Conservation (phyloP, 2,113 vertebrate species). For the Asarcornis scutulata region DNA sequence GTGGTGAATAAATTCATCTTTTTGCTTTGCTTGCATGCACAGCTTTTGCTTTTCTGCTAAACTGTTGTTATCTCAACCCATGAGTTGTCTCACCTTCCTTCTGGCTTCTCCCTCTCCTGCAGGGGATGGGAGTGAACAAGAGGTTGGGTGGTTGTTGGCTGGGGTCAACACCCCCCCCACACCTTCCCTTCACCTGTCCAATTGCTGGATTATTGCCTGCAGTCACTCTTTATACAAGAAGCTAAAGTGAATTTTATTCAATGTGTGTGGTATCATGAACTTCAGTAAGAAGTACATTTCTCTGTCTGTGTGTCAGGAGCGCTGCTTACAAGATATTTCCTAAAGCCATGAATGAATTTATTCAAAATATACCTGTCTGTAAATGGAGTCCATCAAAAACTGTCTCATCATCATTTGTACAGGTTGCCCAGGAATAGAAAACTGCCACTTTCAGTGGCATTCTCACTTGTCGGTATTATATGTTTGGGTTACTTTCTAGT, state of each 20-base stretch:
- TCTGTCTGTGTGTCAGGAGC: background rate
- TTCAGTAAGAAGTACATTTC: background rate
- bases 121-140: background rate
- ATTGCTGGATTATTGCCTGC: background rate
- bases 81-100: background rate
- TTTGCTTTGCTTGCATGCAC: background rate
- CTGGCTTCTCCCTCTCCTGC: background rate
- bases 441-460: too few species aligned
- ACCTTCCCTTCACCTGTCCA: background rate
- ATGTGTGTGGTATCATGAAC: background rate
- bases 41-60: background rate
- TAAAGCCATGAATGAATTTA: background rate
- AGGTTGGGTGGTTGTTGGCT: background rate
- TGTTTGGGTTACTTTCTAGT: background rate
- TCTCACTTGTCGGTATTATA: background rate
- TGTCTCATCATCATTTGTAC: too few species aligned
- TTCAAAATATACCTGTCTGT: background rate
- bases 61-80: rapidly evolving
- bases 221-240: background rate
- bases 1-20: background rate
- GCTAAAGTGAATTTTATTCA: background rate
- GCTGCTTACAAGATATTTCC: background rate
- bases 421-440: background rate
- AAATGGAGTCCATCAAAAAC: background rate
- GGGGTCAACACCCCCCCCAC: rapidly evolving